Conservation (phyloP, 2,113 vertebrate genomes). For the Chaetorhynchus papuensis region DNA sequence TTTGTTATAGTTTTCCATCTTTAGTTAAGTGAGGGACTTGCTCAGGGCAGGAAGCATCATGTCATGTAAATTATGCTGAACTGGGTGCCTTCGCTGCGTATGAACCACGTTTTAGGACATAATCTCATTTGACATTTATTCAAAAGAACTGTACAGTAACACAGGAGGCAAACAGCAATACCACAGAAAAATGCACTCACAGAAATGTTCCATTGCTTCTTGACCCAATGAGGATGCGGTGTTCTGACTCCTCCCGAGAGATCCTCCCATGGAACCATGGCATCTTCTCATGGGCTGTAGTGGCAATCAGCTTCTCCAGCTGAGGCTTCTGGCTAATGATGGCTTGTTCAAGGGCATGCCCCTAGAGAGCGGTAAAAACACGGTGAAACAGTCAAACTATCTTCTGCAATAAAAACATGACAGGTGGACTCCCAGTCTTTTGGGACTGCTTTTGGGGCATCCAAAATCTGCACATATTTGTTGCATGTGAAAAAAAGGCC, state of each 20-base stretch:
- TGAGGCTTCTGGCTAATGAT: constrained; percentile 97
- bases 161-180: not conserved
- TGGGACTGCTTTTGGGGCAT: not conserved
- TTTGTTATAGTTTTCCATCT: not conserved
- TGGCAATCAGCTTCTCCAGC: constrained; percentile 93
- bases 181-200: constrained; percentile 72
- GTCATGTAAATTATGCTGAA: not conserved
- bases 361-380: constrained; percentile 67
- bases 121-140: not conserved
- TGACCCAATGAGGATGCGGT: constrained; percentile 76
- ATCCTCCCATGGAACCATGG: constrained; percentile 94
- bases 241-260: constrained; percentile 84
- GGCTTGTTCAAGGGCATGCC: constrained; percentile 89
- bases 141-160: not conserved
- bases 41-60: not conserved
- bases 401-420: not conserved
- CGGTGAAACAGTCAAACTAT: not conserved
- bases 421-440: not conserved
- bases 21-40: not conserved
- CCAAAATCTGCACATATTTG: not conserved
- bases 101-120: fast-evolving
- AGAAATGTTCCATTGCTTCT: constrained; percentile 87
- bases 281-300: constrained; percentile 94
- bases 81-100: not conserved
- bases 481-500: not conserved